Evolutionary conservation across 2,888 invertebrate genomes (phyloP), one percentile per base, ranked within the genome.

Genomic region (Leptopilina myrica): DNA sequence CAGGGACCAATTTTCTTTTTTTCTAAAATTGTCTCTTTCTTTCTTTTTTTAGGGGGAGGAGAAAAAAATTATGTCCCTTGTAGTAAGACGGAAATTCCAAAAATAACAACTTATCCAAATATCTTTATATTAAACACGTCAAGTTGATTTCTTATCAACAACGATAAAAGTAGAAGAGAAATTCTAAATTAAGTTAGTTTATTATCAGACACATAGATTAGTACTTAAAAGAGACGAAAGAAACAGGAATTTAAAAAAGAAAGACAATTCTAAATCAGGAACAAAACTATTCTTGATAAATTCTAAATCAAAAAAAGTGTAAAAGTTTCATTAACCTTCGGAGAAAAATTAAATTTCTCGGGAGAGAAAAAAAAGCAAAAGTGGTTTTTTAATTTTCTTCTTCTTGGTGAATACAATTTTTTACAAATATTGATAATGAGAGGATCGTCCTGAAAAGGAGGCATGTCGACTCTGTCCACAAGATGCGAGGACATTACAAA

Each of bases 1-100:
- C 14, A n/a, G 88, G 89, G 89, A 89, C 89, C 89, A 89, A 89
- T 87, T 89, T 89, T 88, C 33, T 86, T 89, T 88, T 5, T 86
- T 15, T 53, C 56, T 14, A 43, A 53, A 73, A 14, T 14, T n/a
- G 33, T 73, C 33, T 73, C 33, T n/a, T 56, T 26, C 33, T 59
- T 73, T 26, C 26, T 14, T 73, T 8, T 69, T 20, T 20, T 20
- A 1, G 26, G 33, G 33, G 33, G 33, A 2, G 2, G 33, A 33
- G 5, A 8, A 33, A 20, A 73, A 33, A n/a, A 73, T 73, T 73
- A 56, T 56, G 73, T 73, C 73, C 73, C 73, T 33, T n/a, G 9
- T 33, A 14, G 6, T 4, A 4, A 8, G 12, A 4, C 4, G 12
- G 11, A 11, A 49, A 49, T 43, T 43, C 43, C 4, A 49, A 49